Base-by-base conservation (phyloP, 2,113 vertebrate species). In the Willisornis vidua region DNA sequence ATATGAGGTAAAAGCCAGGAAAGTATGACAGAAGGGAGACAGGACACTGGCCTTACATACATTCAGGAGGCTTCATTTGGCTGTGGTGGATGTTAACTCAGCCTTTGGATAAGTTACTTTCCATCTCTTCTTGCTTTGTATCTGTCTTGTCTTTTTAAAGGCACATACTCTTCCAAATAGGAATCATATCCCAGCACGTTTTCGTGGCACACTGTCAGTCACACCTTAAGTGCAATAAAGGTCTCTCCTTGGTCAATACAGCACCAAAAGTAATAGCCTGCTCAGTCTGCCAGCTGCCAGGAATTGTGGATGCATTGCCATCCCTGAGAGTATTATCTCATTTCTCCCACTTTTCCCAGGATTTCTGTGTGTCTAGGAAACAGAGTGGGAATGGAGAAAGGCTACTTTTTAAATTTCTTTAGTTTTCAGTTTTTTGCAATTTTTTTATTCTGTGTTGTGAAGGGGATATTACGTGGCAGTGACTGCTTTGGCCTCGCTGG, bases 391-490 rank as follows among this genome's bases (percentile, higher is more conserved):
- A 76, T 57, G 35, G 29, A 67, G 12, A 72, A 63, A 33, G 4
- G 3, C 20, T 68, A 37, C 9, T 59, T 85, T 90, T 55, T 0
- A 57, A 35, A 6, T 5, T 10, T 0, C 6, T 26, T n/a, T 31
- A 37, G 28, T 4, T 19, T 23, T 35, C 20, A 25, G 14, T 39
- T 85, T 85, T 80, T 61, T 41, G 41, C 28, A 68, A 1, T n/a
- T 33, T 72, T 57, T n/a, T 24, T 41, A 14, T 19, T 72, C 25
- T 57, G 10, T 25, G 16, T 43, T 55, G 31, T 28, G 57, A 31
- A 54, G 61, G 33, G 51, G 51, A 19, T 8, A 0, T 54, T 7
- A n/a, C 0, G 0, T 54, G 46, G 75, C 71, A 24, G 68, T 28
- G 73, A 48, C 46, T 49, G 68, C 59, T 14, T 1, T 0, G 2